Percentiles rank a stretch among this genome's conserved stretches.
Evolutionary conservation across 2,797 vertebrate species (phyloP).

Genomic region (Hippopotamyrus pictus): DNA sequence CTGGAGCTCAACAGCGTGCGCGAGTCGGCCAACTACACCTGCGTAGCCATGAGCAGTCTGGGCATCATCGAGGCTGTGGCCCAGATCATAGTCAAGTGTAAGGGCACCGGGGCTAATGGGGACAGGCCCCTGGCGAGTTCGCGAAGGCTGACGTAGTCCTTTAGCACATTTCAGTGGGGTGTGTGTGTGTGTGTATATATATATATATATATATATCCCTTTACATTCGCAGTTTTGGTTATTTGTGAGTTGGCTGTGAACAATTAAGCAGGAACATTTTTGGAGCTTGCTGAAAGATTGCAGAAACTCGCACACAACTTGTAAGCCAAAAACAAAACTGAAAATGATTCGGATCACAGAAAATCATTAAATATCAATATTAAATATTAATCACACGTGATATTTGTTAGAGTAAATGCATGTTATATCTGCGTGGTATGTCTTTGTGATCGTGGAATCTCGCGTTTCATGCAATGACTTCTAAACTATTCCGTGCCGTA

Average conservation of each 20-base stretch:
- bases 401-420: background rate
- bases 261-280: background rate
- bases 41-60: slow-evolving; percentile 98
- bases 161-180: background rate
- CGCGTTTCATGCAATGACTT: background rate
- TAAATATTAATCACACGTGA: background rate
- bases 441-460: background rate
- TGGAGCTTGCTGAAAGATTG: background rate
- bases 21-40: slow-evolving; percentile 98
- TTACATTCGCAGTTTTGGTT: background rate
- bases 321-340: background rate
- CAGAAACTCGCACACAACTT: background rate
- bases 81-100: slow-evolving; percentile 98
- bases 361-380: background rate
- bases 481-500: background rate
- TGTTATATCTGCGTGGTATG: background rate
- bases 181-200: background rate
- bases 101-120: slow-evolving; percentile 43
- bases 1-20: slow-evolving; percentile 89
- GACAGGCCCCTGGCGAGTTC: background rate
- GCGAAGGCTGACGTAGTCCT: background rate
- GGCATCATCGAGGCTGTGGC: slow-evolving; percentile 94
- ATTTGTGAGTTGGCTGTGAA: background rate
- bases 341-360: background rate
- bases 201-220: background rate